Evolutionary conservation across 2,113 vertebrate genomes (phyloP), one percentile per base, ranked within the genome.

Genomic region (Ciconia boyciana): DNA sequence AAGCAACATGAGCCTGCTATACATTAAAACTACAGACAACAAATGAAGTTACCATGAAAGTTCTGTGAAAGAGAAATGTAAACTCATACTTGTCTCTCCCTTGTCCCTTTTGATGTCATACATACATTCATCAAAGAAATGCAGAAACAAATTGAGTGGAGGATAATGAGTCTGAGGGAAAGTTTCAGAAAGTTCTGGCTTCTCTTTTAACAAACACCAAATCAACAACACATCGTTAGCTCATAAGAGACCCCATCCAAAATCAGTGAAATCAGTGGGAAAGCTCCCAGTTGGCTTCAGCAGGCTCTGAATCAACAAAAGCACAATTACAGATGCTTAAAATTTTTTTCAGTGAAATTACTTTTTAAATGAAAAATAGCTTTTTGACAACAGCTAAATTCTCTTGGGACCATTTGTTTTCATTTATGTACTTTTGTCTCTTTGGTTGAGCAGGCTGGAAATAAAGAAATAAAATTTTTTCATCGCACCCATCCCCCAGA

Each of bases 191-290:
- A 92, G 9, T 88, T 55, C 54, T 97, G 94, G 80, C 78, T 92
- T 76, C 80, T 83, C 86, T 92, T 93, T 84, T 79, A 94, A 90
- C 28, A 87, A 96, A 84, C 57, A 82, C 14, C 44, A 91, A 61
- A 88, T 88, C 84, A 90, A 65, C 31, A 87, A 80, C 74, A 82
- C 49, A 61, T 92, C 55, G 0, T 94, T 95, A 91, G 49, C 74
- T 92, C 62, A 34, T 70, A 52, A 68, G 46, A 89, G 70, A 89
- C 41, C 49, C 41, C n/a, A 93, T 96, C 87, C 93, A 87, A 87
- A 95, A 93, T 69, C 92, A 95, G 41, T 57, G 61, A 94, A 96
- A 93, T 91, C 87, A 94, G 77, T 58, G 94, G 93, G 74, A 96
- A 95, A 82, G 43, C 25, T 95, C 81, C 89, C 95, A 97, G 66